Conservation (phyloP, 2,888 invertebrate genomes). For the Lathronympha strigana region DNA sequence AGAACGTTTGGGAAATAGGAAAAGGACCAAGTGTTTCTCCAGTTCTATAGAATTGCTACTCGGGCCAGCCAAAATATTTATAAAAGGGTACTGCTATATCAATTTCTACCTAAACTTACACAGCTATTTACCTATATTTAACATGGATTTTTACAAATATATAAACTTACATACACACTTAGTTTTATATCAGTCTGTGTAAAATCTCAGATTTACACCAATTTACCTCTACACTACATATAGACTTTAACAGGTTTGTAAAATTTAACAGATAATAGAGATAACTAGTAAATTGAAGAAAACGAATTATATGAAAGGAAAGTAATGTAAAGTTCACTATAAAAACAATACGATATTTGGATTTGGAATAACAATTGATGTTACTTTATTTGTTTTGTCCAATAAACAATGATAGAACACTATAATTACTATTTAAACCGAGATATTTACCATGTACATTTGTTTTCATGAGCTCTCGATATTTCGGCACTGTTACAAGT, state of each 20-base stretch:
- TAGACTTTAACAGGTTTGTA: neutral
- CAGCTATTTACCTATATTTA: neutral
- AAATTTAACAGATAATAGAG: neutral
- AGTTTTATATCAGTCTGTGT: conserved; percentile 16
- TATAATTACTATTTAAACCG: no score
- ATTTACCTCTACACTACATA: neutral
- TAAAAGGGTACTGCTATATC: no score
- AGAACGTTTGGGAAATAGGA: no score
- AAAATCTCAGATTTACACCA: conserved; percentile 4
- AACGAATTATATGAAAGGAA: neutral
- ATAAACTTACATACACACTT: neutral
- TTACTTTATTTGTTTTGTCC: no score
- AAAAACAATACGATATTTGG: no score
- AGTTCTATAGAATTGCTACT: neutral
- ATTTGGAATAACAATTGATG: no score
- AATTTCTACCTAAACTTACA: no score
- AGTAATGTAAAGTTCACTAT: neutral
- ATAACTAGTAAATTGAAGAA: neutral
- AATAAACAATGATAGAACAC: no score
- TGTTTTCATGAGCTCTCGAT: no score
- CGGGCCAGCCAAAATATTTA: neutral
- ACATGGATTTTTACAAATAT: neutral
- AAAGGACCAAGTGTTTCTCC: neutral
- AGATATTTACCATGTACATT: no score
- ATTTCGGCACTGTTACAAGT: no score